Evolutionary conservation across 2,113 vertebrate species (phyloP).

Genomic region (Tachysurus fulvidraco): DNA sequence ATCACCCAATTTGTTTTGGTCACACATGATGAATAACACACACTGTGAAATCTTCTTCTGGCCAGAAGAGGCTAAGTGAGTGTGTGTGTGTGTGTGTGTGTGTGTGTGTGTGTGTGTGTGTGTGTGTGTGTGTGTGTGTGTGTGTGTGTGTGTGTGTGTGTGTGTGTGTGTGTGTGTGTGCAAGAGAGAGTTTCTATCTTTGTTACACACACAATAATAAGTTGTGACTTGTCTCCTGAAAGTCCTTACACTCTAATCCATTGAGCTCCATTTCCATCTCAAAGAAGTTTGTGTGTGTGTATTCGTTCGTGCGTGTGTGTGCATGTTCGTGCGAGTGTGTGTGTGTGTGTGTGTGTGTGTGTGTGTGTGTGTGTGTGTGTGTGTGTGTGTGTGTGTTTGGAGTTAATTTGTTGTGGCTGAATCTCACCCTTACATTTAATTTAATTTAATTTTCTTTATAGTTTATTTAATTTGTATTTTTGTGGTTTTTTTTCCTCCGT

Average conservation of each 20-base stretch:
- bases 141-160: neutral
- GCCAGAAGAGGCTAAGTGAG: conserved; percentile 36
- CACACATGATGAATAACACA: conserved; percentile 52
- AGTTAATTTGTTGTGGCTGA: neutral
- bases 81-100: neutral
- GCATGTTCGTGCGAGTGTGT: neutral
- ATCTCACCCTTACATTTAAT: neutral
- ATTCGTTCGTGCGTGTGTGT: neutral
- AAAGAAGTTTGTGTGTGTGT: conserved; percentile 5
- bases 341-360: conserved; percentile 13
- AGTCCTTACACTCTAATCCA: conserved; percentile 26
- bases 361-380: conserved; percentile 14
- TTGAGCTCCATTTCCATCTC: conserved; percentile 9
- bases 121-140: too few species aligned
- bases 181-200: too few species aligned
- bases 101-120: too few species aligned
- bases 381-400: neutral
- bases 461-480: neutral
- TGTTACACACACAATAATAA: neutral
- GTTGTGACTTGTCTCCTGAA: neutral
- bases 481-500: neutral
- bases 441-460: neutral
- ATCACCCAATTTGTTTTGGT: conserved; percentile 54
- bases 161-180: neutral
- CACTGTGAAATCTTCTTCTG: conserved; percentile 45